Base-by-base conservation (phyloP, 2,113 vertebrate species). In the Nannobrachium achirus region DNA sequence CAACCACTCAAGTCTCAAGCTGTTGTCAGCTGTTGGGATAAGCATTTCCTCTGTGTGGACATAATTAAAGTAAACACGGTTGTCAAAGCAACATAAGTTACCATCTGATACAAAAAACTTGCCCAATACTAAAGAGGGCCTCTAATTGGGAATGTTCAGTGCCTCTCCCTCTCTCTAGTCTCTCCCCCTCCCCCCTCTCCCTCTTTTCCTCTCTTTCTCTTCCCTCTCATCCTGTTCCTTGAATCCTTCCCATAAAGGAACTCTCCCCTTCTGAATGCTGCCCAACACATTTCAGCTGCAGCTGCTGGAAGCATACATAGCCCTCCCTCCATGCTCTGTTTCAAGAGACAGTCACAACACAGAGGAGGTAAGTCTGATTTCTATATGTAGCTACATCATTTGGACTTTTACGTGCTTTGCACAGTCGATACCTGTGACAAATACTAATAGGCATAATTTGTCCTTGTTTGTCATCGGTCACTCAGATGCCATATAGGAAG, bases 151-250 rank as follows among this genome's bases (percentile, higher is more conserved):
- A 39, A 1, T 18, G 8, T 59, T 40, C 16, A 6, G 10, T 48
- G 45, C 44, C 45, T 63, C 67, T 11, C 5, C 19, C 14, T 16
- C 9, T 51, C 16, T 7, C 45, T 41, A 10, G 8, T 13, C 15
- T 57, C 52, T 63, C 42, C 50, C 58, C 20, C 39, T 50, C 55
- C 49, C 55, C 20, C 20, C 10, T 10, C n/a, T 16, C 15, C 10
- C 56, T 11, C 14, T 11, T 10, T 3, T 11, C n/a, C 45, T 14
- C 14, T 48, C 45, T 15, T 6, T n/a, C 14, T 48, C 45, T 7
- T 33, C 14, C 6, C 45, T 1, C 9, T 48, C n/a, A 15, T 7
- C 68, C 18, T 78, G 77, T 80, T 14, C 75, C 77, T 76, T n/a
- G n/a, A n/a, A n/a, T 73, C 42, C n/a, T 59, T 66, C 66, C 46